Base-by-base conservation (phyloP, 2,113 vertebrate species). In the Prinia subflava region DNA sequence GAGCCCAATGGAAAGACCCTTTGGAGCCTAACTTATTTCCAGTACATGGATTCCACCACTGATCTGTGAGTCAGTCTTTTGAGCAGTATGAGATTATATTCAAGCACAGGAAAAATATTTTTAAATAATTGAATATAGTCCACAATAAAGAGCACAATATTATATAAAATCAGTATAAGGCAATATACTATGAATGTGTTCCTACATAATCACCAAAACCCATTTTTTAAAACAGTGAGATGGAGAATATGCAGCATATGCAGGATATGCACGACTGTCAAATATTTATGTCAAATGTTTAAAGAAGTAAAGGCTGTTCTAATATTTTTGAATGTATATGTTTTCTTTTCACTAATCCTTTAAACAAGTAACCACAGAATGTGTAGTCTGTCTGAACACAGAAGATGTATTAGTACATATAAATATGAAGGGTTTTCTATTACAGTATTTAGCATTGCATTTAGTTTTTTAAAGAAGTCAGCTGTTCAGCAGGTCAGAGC, bases 381-480 rank as follows among this genome's bases (percentile, higher is more conserved):
- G 70, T 87, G 53, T 79, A 89, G 31, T 89, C 56, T 90, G 25
- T 64, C 68, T 84, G 67, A 68, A 81, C 1, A 6, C 28, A 53
- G 47, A 86, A 87, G 33, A 75, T 82, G 44, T 91, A 69, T 89
- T 81, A 79, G n/a, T 57, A 37, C 15, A 65, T 55, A 17, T 31
- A 94, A 93, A 70, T 87, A 22, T 95, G 78, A 91, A 96, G 83
- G 64, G 10, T 74, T 73, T 92, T 95, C 52, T 81, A 53, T 78
- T 74, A 46, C 70, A 68, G 28, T 50, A 67, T 85, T 87, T 60
- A 64, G 46, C 42, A 79, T 24, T 35, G 27, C 52, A 44, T 84
- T 67, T 84, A 69, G 16, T n/a, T 49, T 96, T 64, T 87, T 97
- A 37, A 57, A 33, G 57, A 90, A 63, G 39, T 46, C 22, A 15